A percentile compares a stretch with the other conserved stretches of the same genome.
Evolutionary conservation across 2,113 vertebrate genomes (phyloP).

Genomic region (Toxotes jaculatrix): DNA sequence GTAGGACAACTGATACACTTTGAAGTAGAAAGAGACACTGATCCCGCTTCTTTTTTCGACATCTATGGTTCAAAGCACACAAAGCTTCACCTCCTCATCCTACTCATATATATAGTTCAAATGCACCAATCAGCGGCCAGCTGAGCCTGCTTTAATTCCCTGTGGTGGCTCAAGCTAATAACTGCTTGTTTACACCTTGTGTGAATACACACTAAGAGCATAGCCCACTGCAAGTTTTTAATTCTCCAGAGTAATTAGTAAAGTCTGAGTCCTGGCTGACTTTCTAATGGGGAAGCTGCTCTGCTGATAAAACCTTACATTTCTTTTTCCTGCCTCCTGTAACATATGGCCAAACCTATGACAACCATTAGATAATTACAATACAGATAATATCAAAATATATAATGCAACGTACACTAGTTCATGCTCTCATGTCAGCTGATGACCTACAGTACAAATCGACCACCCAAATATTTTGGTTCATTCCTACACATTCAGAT

Average conservation of each 20-base stretch:
- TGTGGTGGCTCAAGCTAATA: constrained; percentile 22
- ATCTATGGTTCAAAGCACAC: constrained; percentile 7
- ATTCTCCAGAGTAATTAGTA: constrained; percentile 5
- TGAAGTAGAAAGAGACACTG: constrained; percentile 19
- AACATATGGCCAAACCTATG: background rate
- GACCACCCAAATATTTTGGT: background rate
- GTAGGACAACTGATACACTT: constrained; percentile 11
- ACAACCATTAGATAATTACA: background rate
- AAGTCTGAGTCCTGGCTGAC: background rate
- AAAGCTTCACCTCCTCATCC: constrained; percentile 7
- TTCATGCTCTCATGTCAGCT: background rate
- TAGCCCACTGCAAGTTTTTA: background rate
- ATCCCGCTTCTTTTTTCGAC: constrained; percentile 15
- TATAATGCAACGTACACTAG: background rate
- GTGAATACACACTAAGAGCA: constrained; percentile 5
- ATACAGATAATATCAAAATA: background rate
- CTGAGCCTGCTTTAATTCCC: constrained; percentile 26
- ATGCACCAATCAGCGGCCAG: constrained; percentile 28
- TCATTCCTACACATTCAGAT: background rate
- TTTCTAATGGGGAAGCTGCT: constrained; percentile 8
- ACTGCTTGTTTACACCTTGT: constrained; percentile 32
- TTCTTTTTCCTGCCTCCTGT: background rate
- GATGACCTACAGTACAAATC: background rate
- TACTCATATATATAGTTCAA: constrained; percentile 35
- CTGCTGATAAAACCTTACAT: background rate